A percentile compares a stretch with the other conserved stretches of the same genome.
Evolutionary conservation across 2,113 vertebrate species (phyloP).

Genomic region (Sclerurus mexicanus): DNA sequence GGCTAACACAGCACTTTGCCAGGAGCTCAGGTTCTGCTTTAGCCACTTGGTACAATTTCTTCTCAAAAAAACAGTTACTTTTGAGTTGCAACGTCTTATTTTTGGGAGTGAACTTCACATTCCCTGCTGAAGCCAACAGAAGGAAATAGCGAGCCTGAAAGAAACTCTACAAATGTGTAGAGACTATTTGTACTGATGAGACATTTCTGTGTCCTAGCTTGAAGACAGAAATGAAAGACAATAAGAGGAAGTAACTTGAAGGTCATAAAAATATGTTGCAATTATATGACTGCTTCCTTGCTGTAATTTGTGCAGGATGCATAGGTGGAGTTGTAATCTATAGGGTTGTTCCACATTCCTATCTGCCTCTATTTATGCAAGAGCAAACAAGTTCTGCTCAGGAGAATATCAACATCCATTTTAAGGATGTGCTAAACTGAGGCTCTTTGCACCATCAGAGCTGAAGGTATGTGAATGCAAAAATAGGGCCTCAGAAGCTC

Average conservation of each 20-base stretch:
- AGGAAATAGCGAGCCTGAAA: neutral
- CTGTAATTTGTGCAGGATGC: neutral
- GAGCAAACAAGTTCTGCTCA: neutral
- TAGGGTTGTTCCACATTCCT: constrained; percentile 25
- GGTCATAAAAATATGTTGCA: neutral
- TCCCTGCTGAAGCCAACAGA: neutral
- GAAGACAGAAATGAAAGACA: neutral
- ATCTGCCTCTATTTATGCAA: neutral
- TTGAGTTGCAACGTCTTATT: neutral
- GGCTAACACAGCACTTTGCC: neutral
- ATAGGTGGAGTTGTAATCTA: constrained; percentile 20
- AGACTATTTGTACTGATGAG: neutral
- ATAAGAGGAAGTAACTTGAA: constrained; percentile 13
- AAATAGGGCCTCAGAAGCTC: neutral
- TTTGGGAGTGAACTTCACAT: neutral
- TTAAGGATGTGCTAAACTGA: neutral
- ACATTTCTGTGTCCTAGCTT: neutral
- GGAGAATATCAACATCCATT: neutral
- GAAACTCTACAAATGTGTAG: neutral
- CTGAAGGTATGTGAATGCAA: neutral
- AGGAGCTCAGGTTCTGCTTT: neutral
- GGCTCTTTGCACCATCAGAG: neutral
- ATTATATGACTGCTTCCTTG: neutral
- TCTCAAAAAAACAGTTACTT: neutral
- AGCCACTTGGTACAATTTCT: neutral